Evolutionary conservation across 2,113 vertebrate species (phyloP).

Genomic region (Penelope pileata): DNA sequence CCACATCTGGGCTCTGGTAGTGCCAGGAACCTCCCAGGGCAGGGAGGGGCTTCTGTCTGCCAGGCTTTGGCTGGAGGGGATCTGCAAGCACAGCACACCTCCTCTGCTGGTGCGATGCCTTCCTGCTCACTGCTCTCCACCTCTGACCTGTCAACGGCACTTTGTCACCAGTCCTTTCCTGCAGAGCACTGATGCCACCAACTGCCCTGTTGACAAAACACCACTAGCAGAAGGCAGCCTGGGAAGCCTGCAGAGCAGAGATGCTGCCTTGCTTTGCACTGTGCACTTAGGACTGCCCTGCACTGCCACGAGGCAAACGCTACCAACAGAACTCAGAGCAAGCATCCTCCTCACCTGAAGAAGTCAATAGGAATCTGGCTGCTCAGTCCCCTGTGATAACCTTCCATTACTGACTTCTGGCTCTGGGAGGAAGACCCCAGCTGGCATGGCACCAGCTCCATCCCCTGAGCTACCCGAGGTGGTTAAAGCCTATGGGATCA

Average conservation of each 20-base stretch:
- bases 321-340: not conserved
- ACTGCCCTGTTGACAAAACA: not conserved
- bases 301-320: not conserved
- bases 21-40: not conserved
- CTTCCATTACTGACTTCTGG: not conserved
- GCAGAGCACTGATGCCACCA: not conserved
- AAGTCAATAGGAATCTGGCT: too few relatives aligned
- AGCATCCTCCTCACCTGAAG: not conserved
- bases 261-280: not conserved
- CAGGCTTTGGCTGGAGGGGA: not conserved
- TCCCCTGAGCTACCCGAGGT: not conserved
- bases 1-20: not conserved
- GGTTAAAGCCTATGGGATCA: not conserved
- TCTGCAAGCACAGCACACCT: not conserved
- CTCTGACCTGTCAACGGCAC: not conserved
- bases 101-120: rapidly evolving
- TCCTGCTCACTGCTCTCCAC: rapidly evolving
- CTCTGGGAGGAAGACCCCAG: not conserved
- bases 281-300: not conserved
- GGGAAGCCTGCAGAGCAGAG: not conserved
- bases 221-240: not conserved
- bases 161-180: not conserved
- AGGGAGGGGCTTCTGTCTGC: not conserved
- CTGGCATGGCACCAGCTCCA: not conserved
- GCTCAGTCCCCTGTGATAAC: not conserved